These are phyloP conservation scores for Leucophora obtusa DNA, from an alignment of 2,888 invertebrate genomes.

Conservation along the genomic window DNA sequence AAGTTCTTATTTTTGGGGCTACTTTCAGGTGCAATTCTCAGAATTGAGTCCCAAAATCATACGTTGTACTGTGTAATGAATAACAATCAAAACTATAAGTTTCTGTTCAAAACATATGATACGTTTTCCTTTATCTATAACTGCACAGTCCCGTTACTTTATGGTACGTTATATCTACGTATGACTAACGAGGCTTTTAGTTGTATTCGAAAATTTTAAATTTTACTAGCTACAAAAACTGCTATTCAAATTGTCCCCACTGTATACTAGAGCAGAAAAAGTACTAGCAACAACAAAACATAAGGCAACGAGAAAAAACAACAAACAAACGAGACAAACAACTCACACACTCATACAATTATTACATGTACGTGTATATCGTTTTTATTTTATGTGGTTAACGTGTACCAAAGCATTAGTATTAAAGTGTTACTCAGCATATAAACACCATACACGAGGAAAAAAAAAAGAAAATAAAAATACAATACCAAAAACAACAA, in stretches of 20 bases:
- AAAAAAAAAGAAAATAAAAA: slow-evolving; percentile 41
- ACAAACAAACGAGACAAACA: slow-evolving; percentile 55
- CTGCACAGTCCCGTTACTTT: too few relatives aligned
- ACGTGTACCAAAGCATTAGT: slow-evolving; percentile 68
- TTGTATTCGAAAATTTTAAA: too few relatives aligned
- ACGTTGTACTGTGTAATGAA: too few relatives aligned
- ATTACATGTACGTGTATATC: slow-evolving; percentile 69
- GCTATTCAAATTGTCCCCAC: neutral
- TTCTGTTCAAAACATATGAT: too few relatives aligned
- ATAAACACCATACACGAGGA: slow-evolving; percentile 64
- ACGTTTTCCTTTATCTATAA: too few relatives aligned
- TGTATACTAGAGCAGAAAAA: slow-evolving; percentile 46
- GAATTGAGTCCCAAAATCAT: too few relatives aligned
- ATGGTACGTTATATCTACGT: too few relatives aligned
- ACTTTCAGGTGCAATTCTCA: too few relatives aligned
- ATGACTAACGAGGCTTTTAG: too few relatives aligned
- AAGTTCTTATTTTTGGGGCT: too few relatives aligned
- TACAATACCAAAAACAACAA: slow-evolving; percentile 61
- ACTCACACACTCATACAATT: slow-evolving; percentile 69
- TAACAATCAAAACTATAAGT: too few relatives aligned
- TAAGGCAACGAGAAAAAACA: slow-evolving; percentile 47
- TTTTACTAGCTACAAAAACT: too few relatives aligned
- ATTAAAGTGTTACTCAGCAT: slow-evolving; percentile 74
- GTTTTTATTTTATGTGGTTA: slow-evolving; percentile 76
- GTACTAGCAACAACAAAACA: slow-evolving; percentile 46